These are phyloP conservation scores for Parauchenoglanis punctatus DNA, from an alignment of 2,797 vertebrate genomes.

Conservation along the genomic window DNA sequence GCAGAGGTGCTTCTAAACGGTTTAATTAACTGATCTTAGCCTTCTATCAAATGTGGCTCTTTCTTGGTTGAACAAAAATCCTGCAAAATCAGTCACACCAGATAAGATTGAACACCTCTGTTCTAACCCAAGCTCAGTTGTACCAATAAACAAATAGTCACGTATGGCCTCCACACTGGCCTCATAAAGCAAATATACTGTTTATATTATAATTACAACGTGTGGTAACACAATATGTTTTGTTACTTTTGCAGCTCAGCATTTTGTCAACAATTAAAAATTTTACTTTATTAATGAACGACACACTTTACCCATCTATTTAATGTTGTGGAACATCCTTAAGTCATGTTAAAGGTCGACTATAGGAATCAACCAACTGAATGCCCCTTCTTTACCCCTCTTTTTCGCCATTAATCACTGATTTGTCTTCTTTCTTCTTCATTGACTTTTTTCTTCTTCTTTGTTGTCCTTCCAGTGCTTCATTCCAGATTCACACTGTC, in stretches of 20 bases:
- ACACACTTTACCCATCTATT: background rate
- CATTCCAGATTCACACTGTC: no score
- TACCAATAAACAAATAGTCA: background rate
- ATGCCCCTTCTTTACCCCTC: no score
- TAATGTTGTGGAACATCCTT: no score
- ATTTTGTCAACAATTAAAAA: background rate
- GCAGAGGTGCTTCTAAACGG: background rate
- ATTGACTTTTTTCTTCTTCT: no score
- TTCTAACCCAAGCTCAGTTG: background rate
- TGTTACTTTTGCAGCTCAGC: background rate
- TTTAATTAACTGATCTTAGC: background rate
- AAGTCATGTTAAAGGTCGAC: no score
- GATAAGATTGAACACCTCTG: background rate
- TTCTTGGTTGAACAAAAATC: background rate
- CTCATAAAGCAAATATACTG: background rate
- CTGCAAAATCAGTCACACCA: background rate
- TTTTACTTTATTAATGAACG: background rate
- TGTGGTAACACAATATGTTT: background rate
- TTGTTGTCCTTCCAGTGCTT: no score
- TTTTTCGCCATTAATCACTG: no score
- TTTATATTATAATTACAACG: background rate
- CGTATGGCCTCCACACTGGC: background rate
- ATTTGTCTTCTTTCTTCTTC: no score
- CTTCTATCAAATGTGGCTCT: background rate
- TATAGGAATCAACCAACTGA: no score